A percentile compares a stretch with the other conserved stretches of the same genome.
These are phyloP conservation scores for Poeciliopsis turrubarensis DNA, from an alignment of 2,113 vertebrate genomes.

Conservation along the genomic window DNA sequence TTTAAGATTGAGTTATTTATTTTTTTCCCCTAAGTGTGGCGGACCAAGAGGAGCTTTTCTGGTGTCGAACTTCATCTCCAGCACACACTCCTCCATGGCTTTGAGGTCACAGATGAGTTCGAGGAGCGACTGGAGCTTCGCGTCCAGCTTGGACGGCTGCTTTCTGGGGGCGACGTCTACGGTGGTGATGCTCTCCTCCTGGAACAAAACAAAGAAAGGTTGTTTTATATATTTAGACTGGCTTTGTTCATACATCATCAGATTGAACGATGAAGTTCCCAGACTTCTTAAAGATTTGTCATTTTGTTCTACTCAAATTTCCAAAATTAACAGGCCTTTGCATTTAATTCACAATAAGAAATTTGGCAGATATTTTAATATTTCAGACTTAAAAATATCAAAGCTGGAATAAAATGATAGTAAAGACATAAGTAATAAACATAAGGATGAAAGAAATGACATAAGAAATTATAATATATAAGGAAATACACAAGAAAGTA, in stretches of 20 bases:
- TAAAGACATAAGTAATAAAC: neutral
- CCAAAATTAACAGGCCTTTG: neutral
- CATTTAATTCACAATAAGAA: neutral
- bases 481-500: neutral
- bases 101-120: conserved; percentile 88
- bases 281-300: neutral
- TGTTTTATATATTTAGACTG: neutral
- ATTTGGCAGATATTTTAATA: too few relatives aligned
- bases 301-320: neutral
- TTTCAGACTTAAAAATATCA: neutral
- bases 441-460: neutral
- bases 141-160: conserved; percentile 77
- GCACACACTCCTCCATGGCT: conserved; percentile 90
- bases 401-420: neutral
- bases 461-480: neutral
- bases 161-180: conserved; percentile 40
- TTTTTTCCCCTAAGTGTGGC: conserved; percentile 9
- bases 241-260: neutral
- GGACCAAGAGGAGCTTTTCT: conserved; percentile 89
- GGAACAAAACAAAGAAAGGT: conserved; percentile 1
- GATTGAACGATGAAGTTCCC: neutral
- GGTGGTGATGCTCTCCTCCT: conserved; percentile 56
- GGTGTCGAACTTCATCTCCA: conserved; percentile 94
- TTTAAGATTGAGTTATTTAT: neutral
- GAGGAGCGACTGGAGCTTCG: conserved; percentile 84